Evolutionary conservation across 1,140 invertebrate genomes (phyloP), one percentile per base, ranked within the genome.

Genomic region (Polyergus mexicanus): DNA sequence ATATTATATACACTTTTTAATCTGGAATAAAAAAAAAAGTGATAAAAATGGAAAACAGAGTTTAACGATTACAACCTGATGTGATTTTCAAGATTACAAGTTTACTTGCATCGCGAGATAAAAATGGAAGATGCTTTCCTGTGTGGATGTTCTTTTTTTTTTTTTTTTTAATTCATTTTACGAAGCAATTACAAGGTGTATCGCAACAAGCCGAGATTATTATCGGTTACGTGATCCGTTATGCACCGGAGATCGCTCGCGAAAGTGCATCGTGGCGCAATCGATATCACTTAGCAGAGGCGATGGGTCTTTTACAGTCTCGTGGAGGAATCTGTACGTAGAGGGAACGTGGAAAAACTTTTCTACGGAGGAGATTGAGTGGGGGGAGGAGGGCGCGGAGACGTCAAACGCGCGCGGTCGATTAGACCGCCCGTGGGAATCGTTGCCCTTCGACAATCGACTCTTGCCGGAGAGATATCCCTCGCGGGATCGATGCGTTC

Each of bases 141-240:
- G 4, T 6, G 0, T 51, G 13, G 44, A 35, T 60, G 47, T n/a
- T n/a, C n/a, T n/a, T n/a, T n/a, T n/a, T n/a, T n/a, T n/a, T n/a
- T n/a, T n/a, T n/a, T n/a, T 47, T 38, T 60, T 83, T 35, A 71
- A 58, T 28, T 28, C 11, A 19, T 58, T 66, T 28, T n/a, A 41
- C 51, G 4, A 28, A 10, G 78, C 72, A 83, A 83, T 81, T 60
- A 38, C 54, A 60, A 72, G 51, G 51, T 38, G 66, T 51, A 44
- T 5, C 35, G 38, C 16, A 35, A 51, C 66, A 41, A 60, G 19
- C 54, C n/a, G 54, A 51, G 47, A 83, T 83, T 54, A 35, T 83
- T 72, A 83, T 74, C 78, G 78, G 54, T 83, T 74, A 83, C 68
- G 54, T 60, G 78, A 83, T 83, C 68, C 68, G 68, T 83, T 63